These are phyloP conservation scores for Luidia sarsii DNA, from an alignment of 53 echinoderm and acorn worm genomes.

Conservation along the genomic window DNA sequence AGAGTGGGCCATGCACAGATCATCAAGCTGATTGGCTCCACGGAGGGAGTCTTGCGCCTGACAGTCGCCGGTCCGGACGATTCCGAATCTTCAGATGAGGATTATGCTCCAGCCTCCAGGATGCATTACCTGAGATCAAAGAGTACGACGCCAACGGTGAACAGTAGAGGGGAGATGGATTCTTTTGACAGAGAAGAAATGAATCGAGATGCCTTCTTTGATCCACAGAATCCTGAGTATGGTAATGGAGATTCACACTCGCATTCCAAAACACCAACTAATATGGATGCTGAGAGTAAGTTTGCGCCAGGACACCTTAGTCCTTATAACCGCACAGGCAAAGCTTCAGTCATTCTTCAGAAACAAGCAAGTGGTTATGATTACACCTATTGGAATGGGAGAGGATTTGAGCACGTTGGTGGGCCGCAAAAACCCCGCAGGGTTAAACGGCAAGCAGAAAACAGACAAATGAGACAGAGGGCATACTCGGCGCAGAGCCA, in stretches of 20 bases:
- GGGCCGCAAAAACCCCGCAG: conserved; percentile 61
- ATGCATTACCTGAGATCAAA: conserved; percentile 63
- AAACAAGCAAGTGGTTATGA: conserved; percentile 60
- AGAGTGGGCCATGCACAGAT: conserved; percentile 89
- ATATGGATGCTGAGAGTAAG: conserved; percentile 45
- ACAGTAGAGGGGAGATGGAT: conserved; percentile 61
- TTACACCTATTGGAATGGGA: conserved; percentile 73
- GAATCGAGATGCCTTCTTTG: conserved; percentile 60
- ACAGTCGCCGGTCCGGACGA: conserved; percentile 87
- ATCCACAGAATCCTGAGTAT: conserved; percentile 52
- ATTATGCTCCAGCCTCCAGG: conserved; percentile 73
- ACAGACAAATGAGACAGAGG: conserved; percentile 46
- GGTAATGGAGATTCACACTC: conserved; percentile 30
- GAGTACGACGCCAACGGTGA: conserved; percentile 70
- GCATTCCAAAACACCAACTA: background rate
- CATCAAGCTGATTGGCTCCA: conserved; percentile 91
- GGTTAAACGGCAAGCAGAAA: conserved; percentile 53
- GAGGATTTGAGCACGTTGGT: conserved; percentile 48
- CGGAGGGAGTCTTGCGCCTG: conserved; percentile 80
- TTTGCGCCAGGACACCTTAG: conserved; percentile 98
- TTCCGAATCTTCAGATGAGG: conserved; percentile 78
- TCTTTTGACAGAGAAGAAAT: conserved; percentile 76
- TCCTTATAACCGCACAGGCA: conserved; percentile 80
- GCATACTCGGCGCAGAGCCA: conserved; percentile 63
- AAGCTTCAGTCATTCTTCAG: conserved; percentile 50